Base-by-base conservation (phyloP, 1,140 invertebrate species). In the Aphidius ervi region DNA sequence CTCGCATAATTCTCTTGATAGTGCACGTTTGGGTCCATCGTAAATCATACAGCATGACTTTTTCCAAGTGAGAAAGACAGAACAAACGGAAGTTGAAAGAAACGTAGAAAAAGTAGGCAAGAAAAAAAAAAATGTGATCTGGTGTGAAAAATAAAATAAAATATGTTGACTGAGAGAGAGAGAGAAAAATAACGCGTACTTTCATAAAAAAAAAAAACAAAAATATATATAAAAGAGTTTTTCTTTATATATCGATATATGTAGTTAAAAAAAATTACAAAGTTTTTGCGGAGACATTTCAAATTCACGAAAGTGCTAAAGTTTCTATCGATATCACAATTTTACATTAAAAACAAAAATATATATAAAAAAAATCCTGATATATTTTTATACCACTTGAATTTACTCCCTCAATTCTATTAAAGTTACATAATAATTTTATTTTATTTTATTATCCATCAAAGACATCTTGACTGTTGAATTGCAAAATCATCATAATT, bases 271-370 rank as follows among this genome's bases (percentile, higher is more conserved):
- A 16, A 62, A 56, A 46, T 56, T 41, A 61, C 45, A 58, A 62
- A 62, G 50, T 37, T 48, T 58, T 42, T 20, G 23, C 45, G 5
- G 9, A 41, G 39, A 43, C 41, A 10, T 16, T 49, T 37, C n/a
- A 16, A 40, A 40, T 52, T 40, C 43, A 31, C 2, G 4, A 31
- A 31, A 31, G 23, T 43, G 20, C n/a, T 55, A 61, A 61, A 55
- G 45, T 61, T 61, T 61, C 16, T n/a, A 56, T 61, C 52, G 59
- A 61, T 61, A 61, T 58, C 39, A n/a, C 45, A 46, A 46, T 10
- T 9, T n/a, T 46, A 46, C 6, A 31, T 31, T 31, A 3, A 31
- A 31, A 31, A 31, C 2, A 31, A 31, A 31, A 31, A 31, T 3
- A 31, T 3, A 31, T 16, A 16, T 16, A 1, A 1, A 31, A 31